phyloP scores from a whole-genome alignment of 2,113 vertebrate species.

The Tupaia tana region DNA sequence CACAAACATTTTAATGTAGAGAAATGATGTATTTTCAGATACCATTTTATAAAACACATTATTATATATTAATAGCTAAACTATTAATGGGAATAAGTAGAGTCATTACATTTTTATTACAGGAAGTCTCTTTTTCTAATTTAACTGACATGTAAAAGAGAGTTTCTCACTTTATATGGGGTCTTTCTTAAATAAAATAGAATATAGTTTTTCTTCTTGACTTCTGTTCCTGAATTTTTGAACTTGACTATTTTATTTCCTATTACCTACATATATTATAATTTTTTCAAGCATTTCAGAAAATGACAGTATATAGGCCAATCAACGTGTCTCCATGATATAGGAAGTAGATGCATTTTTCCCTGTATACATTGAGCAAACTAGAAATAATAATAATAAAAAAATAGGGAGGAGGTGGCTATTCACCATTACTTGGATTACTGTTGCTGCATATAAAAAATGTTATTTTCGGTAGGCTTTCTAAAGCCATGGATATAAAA shows the following conservation, averaged over 20 bases:
- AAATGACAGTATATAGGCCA: conserved; percentile 40
- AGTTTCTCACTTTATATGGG: neutral
- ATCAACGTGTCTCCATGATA: conserved; percentile 29
- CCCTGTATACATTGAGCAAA: neutral
- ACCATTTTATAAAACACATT: neutral
- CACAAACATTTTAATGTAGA: neutral
- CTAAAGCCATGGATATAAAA: conserved; percentile 77
- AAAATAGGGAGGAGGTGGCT: neutral
- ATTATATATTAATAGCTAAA: neutral
- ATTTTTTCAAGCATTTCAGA: conserved; percentile 14
- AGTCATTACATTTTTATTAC: neutral
- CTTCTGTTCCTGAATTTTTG: conserved; percentile 37
- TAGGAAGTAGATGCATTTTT: conserved; percentile 14
- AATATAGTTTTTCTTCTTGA: neutral
- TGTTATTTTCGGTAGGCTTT: conserved; percentile 72
- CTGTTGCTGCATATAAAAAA: conserved; percentile 30
- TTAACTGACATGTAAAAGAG: neutral
- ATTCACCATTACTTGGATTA: conserved; percentile 55
- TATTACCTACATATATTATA: neutral
- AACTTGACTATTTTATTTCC: conserved; percentile 59
- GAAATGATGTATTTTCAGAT: neutral
- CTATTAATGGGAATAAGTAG: neutral
- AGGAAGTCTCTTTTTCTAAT: neutral
- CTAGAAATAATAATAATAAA: conserved; percentile 47
- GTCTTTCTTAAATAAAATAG: neutral